Conservation (phyloP, 2,888 invertebrate genomes). For the Amitus sp. region DNA sequence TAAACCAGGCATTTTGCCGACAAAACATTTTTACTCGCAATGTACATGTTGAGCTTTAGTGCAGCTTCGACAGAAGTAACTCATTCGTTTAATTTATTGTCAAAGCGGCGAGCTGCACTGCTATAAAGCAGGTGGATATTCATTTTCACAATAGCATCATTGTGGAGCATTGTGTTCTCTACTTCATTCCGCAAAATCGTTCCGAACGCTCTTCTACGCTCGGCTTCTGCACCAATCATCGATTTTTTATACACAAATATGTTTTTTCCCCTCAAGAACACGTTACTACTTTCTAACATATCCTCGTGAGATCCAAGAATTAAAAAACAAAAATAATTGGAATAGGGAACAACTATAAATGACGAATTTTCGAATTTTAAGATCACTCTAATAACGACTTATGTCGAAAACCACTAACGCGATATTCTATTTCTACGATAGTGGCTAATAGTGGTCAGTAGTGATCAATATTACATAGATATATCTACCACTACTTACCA, state of each 20-base stretch:
- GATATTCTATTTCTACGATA: too few species aligned
- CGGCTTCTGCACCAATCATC: slow-evolving; percentile 34
- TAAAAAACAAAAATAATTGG: too few species aligned
- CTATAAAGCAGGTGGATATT: slow-evolving; percentile 56
- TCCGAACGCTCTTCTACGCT: slow-evolving; percentile 56
- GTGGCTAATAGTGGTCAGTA: too few species aligned
- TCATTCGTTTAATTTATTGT: slow-evolving; percentile 56
- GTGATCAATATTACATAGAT: too few species aligned
- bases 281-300: not conserved
- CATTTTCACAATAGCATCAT: slow-evolving; percentile 61
- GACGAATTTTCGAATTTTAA: too few species aligned
- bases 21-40: not conserved
- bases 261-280: slow-evolving; percentile 25
- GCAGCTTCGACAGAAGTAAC: slow-evolving; percentile 36
- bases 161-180: slow-evolving; percentile 58
- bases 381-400: too few species aligned
- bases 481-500: too few species aligned
- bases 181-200: slow-evolving; percentile 54
- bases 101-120: slow-evolving; percentile 48
- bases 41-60: slow-evolving; percentile 22
- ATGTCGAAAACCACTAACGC: too few species aligned
- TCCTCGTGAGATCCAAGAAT: not conserved
- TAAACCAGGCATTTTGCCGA: not conserved
- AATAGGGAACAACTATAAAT: too few species aligned
- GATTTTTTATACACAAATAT: slow-evolving; percentile 31